Conservation (phyloP, 2,113 vertebrate species). For the Stigmatopora argus region DNA sequence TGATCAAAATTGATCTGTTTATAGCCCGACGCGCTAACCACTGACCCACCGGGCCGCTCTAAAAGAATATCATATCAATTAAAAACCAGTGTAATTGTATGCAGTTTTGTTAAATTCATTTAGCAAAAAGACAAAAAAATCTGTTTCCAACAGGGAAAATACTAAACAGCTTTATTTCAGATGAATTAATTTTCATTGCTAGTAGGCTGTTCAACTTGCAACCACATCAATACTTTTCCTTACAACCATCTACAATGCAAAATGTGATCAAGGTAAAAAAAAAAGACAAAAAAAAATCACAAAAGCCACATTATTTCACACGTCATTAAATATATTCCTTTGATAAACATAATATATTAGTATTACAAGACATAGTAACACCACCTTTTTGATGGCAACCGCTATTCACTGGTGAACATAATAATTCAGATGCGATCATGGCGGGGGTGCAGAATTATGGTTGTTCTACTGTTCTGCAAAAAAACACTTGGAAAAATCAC, state of each 20-base stretch:
- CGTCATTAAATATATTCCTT: conserved; percentile 99
- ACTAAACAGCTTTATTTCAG: conserved; percentile 79
- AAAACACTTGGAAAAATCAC: conserved; percentile 30
- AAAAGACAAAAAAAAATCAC: conserved; percentile 58
- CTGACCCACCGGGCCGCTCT: too few species aligned
- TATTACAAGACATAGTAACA: conserved; percentile 84
- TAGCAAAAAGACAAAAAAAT: conserved; percentile 2
- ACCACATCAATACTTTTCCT: conserved; percentile 67
- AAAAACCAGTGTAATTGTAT: neutral
- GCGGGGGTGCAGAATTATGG: conserved; percentile 35
- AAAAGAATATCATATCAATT: too few species aligned
- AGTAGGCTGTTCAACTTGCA: conserved; percentile 77
- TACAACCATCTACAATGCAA: conserved; percentile 75
- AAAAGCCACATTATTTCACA: conserved; percentile 82
- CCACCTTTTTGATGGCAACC: conserved; percentile 81
- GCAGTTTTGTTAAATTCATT: neutral
- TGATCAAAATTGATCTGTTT: conserved; percentile 4
- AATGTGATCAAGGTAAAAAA: conserved; percentile 29
- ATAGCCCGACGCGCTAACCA: too few species aligned
- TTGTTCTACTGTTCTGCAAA: conserved; percentile 46
- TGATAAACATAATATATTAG: conserved; percentile 99
- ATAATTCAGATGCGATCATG: conserved; percentile 43
- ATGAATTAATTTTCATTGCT: conserved; percentile 83
- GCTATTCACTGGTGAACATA: conserved; percentile 84
- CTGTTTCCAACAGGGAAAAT: conserved; percentile 3